phyloP scores from a whole-genome alignment of 2,113 vertebrate genomes.

The Pseudorhombus dupliciocellatus region DNA sequence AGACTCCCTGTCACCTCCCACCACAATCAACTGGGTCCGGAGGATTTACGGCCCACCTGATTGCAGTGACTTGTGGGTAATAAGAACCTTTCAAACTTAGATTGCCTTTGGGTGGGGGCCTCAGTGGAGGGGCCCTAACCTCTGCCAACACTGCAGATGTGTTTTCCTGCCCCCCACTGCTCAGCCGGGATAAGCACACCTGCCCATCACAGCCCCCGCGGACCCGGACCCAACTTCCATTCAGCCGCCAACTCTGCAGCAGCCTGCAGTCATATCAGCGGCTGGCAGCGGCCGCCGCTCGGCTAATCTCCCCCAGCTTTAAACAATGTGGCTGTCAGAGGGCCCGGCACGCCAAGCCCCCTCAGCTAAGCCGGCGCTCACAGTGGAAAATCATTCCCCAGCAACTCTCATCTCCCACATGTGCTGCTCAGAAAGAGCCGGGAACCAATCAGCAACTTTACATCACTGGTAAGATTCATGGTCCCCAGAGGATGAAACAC shows the following conservation, averaged over 20 bases:
- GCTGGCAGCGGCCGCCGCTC: slow-evolving; percentile 51
- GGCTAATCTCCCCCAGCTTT: slow-evolving; percentile 68
- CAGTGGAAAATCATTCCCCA: slow-evolving; percentile 43
- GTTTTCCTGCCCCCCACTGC: slow-evolving; percentile 37
- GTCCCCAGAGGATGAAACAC: not conserved
- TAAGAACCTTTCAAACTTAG: slow-evolving; percentile 67
- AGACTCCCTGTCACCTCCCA: slow-evolving; percentile 42
- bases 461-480: not conserved
- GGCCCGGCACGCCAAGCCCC: slow-evolving; percentile 41
- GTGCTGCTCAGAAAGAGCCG: slow-evolving; percentile 21
- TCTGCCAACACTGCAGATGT: slow-evolving; percentile 35
- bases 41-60: slow-evolving; percentile 63
- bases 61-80: slow-evolving; percentile 53
- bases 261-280: slow-evolving; percentile 57
- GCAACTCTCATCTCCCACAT: slow-evolving; percentile 27
- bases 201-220: too few species aligned
- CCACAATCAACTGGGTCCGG: slow-evolving; percentile 61
- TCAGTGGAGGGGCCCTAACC: slow-evolving; percentile 38
- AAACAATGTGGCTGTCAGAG: slow-evolving; percentile 66
- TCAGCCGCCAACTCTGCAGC: slow-evolving; percentile 30
- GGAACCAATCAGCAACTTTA: slow-evolving; percentile 4
- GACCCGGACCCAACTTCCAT: slow-evolving; percentile 27
- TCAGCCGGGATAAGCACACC: too few species aligned
- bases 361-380: slow-evolving; percentile 42
- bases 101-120: slow-evolving; percentile 59